phyloP scores from a whole-genome alignment of 1,140 invertebrate species.

The Microvelia longipes region DNA sequence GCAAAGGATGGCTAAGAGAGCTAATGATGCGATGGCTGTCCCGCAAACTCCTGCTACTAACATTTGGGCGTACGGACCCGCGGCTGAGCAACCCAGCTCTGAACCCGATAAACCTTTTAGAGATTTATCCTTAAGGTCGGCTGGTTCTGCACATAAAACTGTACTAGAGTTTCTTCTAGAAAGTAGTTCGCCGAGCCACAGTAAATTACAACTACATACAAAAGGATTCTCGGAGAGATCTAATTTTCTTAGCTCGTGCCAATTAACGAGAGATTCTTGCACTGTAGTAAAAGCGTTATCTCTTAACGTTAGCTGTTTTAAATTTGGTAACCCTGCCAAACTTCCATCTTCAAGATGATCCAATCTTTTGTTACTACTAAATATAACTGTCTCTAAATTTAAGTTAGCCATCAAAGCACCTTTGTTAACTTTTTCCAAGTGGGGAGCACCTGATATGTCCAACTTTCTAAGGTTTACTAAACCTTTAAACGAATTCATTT shows the following conservation, averaged over 20 bases:
- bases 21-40: constrained; percentile 46
- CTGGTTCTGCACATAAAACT: constrained; percentile 55
- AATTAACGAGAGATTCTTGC: constrained; percentile 56
- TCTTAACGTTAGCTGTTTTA: constrained; percentile 53
- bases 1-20: constrained; percentile 48
- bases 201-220: constrained; percentile 58
- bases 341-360: constrained; percentile 52
- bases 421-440: constrained; percentile 50
- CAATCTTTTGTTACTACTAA: constrained; percentile 61
- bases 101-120: constrained; percentile 51
- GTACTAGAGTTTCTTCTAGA: constrained; percentile 49
- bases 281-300: constrained; percentile 61
- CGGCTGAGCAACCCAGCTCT: constrained; percentile 60
- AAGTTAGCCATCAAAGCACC: constrained; percentile 62
- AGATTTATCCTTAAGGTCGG: constrained; percentile 47
- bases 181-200: constrained; percentile 65
- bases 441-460: constrained; percentile 56
- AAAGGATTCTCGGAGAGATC: constrained; percentile 71
- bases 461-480: constrained; percentile 55
- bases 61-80: constrained; percentile 56
- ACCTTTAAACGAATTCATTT: constrained; percentile 54
- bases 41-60: constrained; percentile 57
- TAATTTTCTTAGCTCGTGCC: constrained; percentile 55
- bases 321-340: constrained; percentile 56
- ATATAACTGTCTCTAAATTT: constrained; percentile 57